A percentile compares a stretch with the other conserved stretches of the same genome.
These are phyloP conservation scores for Numenius arquata DNA, from an alignment of 2,113 vertebrate genomes.

Conservation along the genomic window DNA sequence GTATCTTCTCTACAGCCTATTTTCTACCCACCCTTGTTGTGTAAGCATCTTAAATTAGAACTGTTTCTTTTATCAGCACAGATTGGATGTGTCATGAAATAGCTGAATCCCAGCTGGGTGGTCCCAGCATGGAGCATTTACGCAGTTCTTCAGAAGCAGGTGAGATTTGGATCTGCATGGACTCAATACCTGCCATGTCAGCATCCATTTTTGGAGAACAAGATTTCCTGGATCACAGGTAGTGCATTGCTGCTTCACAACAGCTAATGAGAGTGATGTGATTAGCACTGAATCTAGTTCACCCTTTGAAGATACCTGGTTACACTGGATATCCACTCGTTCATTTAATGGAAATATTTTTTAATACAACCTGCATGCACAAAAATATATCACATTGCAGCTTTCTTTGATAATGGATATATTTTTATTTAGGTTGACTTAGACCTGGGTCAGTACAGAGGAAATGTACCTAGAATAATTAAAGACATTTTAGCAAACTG, in stretches of 20 bases:
- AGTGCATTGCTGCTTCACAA: not conserved
- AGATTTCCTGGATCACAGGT: not conserved
- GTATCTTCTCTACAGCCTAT: not conserved
- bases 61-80: conserved; percentile 18
- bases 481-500: not conserved
- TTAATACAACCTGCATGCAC: not conserved
- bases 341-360: not conserved
- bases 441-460: not conserved
- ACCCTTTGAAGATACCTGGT: not conserved
- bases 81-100: conserved; percentile 40
- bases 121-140: not conserved
- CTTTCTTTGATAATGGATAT: not conserved
- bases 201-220: not conserved
- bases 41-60: conserved; percentile 42
- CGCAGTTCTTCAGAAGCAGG: not conserved
- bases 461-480: not conserved
- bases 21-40: not conserved
- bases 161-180: not conserved
- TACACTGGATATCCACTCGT: not conserved
- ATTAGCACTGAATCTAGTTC: not conserved
- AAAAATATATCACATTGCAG: not conserved
- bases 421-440: not conserved
- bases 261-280: not conserved
- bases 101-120: conserved; percentile 24
- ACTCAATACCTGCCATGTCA: not conserved